phyloP scores from a whole-genome alignment of 2,888 invertebrate species.

The Heliconius ethilla region DNA sequence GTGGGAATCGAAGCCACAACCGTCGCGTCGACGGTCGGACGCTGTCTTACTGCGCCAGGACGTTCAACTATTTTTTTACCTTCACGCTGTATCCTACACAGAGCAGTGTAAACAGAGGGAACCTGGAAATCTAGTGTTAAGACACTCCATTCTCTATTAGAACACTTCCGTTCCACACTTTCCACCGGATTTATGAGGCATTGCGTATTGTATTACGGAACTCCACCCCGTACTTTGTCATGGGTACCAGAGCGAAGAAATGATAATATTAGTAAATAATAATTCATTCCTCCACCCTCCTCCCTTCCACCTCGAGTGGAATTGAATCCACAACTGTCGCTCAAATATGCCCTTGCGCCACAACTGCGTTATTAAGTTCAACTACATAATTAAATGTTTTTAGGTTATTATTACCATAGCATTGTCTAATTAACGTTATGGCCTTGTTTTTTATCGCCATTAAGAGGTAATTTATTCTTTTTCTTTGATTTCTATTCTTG shows the following conservation, averaged over 20 bases:
- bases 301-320: background rate
- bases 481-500: conserved; percentile 1
- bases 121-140: too few species aligned
- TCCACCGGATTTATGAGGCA: background rate
- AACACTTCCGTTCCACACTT: background rate
- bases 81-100: too few species aligned
- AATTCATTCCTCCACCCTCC: background rate
- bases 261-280: background rate
- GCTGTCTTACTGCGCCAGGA: too few species aligned
- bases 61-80: too few species aligned
- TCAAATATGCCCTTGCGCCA: background rate
- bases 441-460: conserved; percentile 6
- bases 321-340: background rate
- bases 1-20: too few species aligned
- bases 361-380: background rate
- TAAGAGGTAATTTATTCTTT: conserved; percentile 8
- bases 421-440: conserved; percentile 16
- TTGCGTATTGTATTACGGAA: background rate
- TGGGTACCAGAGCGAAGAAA: background rate
- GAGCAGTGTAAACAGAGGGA: too few species aligned
- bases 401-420: conserved; percentile 5
- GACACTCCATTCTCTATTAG: background rate
- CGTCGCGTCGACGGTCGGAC: too few species aligned
- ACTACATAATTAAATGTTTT: conserved; percentile 10
- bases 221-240: background rate